phyloP scores from a whole-genome alignment of 2,797 vertebrate species.

The Danio choprae region DNA sequence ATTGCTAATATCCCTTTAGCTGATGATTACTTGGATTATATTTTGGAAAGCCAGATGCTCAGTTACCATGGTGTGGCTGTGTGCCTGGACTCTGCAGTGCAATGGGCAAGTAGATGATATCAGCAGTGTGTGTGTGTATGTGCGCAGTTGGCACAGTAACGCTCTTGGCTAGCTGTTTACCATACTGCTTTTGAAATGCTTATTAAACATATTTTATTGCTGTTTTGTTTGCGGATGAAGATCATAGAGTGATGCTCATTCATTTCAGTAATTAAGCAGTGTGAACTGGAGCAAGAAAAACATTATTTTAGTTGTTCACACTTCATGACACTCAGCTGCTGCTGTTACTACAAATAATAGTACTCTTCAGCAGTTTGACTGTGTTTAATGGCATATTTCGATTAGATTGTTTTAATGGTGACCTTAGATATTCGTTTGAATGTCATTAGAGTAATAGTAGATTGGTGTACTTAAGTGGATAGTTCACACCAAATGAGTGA shows the following conservation, averaged over 20 bases:
- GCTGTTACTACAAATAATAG: not conserved
- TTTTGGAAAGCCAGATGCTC: constrained; percentile 44
- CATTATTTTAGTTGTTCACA: constrained; percentile 30
- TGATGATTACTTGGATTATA: constrained; percentile 45
- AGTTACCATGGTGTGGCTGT: constrained; percentile 44
- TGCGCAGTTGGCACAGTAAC: constrained; percentile 26
- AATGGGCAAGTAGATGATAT: constrained; percentile 32
- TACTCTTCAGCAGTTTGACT: not conserved
- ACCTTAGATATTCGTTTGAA: no score
- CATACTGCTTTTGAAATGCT: constrained; percentile 39
- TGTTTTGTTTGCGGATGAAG: constrained; percentile 26
- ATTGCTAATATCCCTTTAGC: constrained; percentile 42
- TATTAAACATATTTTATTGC: constrained; percentile 50
- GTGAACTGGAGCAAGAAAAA: constrained; percentile 13
- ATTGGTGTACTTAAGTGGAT: no score
- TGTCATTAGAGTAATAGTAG: no score
- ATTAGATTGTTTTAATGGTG: not conserved
- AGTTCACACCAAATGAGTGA: no score
- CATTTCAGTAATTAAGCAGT: constrained; percentile 28
- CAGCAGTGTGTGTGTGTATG: not conserved
- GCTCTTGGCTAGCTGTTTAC: constrained; percentile 36
- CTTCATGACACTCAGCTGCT: not conserved
- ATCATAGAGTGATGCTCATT: constrained; percentile 29
- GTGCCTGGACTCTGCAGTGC: constrained; percentile 48
- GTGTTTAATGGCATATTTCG: constrained; percentile 4